Percentiles rank a stretch among this genome's conserved stretches.
Conservation (phyloP, 2,888 invertebrate species). For the Pardosa pseudoannulata region DNA sequence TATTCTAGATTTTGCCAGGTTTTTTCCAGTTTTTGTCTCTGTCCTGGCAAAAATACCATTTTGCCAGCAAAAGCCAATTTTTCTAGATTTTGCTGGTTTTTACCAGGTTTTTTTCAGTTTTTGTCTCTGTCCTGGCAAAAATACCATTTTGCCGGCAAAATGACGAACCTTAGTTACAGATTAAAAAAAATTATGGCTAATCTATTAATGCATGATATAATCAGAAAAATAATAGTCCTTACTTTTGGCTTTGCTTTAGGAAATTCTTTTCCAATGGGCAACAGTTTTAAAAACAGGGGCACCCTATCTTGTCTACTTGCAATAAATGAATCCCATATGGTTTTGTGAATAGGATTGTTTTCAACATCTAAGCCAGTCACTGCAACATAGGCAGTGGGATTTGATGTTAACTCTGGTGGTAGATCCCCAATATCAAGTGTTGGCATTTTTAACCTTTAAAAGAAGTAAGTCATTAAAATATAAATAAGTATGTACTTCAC, state of each 20-base stretch:
- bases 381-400: conserved; percentile 91
- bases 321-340: conserved; percentile 95
- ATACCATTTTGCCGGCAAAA: too few relatives aligned
- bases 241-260: conserved; percentile 81
- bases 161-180: not conserved
- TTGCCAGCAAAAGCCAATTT: too few relatives aligned
- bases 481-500: too few relatives aligned
- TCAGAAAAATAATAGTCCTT: not conserved
- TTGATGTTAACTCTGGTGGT: conserved; percentile 89
- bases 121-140: too few relatives aligned
- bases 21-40: too few relatives aligned
- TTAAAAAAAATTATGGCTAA: not conserved
- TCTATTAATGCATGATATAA: too few relatives aligned
- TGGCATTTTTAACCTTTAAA: not conserved
- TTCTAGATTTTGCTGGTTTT: too few relatives aligned
- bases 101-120: too few relatives aligned
- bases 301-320: conserved; percentile 89
- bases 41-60: too few relatives aligned
- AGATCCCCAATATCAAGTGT: conserved; percentile 78
- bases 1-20: too few relatives aligned
- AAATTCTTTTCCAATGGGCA: conserved; percentile 90
- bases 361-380: conserved; percentile 91
- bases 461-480: too few relatives aligned
- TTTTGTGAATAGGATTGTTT: conserved; percentile 90
- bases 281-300: conserved; percentile 88